A percentile compares a stretch with the other conserved stretches of the same genome.
Evolutionary conservation across 2,888 invertebrate genomes (phyloP).

Genomic region (Cabera pusaria): DNA sequence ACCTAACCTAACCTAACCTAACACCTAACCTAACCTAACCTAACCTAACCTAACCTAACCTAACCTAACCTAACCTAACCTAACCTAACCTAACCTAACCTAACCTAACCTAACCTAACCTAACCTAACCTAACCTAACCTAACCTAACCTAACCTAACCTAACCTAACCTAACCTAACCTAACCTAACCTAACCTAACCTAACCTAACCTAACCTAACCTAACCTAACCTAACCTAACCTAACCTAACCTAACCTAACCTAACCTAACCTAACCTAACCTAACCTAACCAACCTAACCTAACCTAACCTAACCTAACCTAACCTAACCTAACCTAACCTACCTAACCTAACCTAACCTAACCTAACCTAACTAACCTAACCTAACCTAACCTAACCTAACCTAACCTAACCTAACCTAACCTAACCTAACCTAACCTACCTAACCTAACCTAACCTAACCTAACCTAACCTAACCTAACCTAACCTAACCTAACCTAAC

Average conservation of each 20-base stretch:
- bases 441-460: conserved; percentile 31
- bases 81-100: conserved; percentile 16
- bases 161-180: conserved; percentile 13
- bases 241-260: conserved; percentile 22
- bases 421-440: conserved; percentile 31
- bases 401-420: conserved; percentile 25
- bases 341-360: conserved; percentile 28
- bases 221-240: conserved; percentile 22
- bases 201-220: conserved; percentile 24
- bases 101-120: conserved; percentile 22
- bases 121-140: conserved; percentile 17
- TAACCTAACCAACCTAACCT: conserved; percentile 30
- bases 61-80: conserved; percentile 24
- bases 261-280: conserved; percentile 22
- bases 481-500: conserved; percentile 35
- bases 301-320: conserved; percentile 18
- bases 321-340: conserved; percentile 15
- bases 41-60: conserved; percentile 28
- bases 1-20: conserved; percentile 23
- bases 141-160: conserved; percentile 17
- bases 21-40: conserved; percentile 21
- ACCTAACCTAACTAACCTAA: conserved; percentile 32
- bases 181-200: conserved; percentile 22
- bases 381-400: conserved; percentile 24
- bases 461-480: conserved; percentile 33